Base-by-base conservation (phyloP, 2,113 vertebrate species). In the Corythoichthys haematopterus region DNA sequence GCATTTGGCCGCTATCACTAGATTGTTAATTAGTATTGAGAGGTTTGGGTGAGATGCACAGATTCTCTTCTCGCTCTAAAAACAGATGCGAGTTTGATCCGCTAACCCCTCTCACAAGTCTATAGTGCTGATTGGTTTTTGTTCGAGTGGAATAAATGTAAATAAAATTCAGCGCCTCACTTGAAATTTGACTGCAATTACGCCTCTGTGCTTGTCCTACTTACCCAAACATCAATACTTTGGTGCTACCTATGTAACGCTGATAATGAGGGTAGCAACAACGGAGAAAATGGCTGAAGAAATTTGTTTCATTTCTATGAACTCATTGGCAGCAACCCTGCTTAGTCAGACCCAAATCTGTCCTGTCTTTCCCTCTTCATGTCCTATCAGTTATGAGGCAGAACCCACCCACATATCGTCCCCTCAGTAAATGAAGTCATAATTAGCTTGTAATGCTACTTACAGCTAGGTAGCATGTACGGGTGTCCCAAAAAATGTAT, bases 21-120 rank as follows among this genome's bases (percentile, higher is more conserved):
- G 86, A 81, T 80, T 78, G 91, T 90, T 93, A 91, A 91, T 90
- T 91, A 88, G 88, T 93, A 88, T 84, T 91, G 85, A 89, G 90
- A 92, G 92, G 90, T 88, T 89, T 91, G 77, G 75, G 87, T 75
- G 83, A 73, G 81, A 84, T 69, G 80, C 38, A 74, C 82, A 75
- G 59, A 87, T 86, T 87, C 81, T 77, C 84, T 87, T 81, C 80
- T 84, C 82, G 66, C 85, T 82, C 50, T 45, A 28, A 59, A 79
- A 87, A 81, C 89, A 91, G 90, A 85, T 86, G 87, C 80, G 75
- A 78, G 64, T 92, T 92, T 93, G 91, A 93, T 93, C 87, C 70
- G 80, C 69, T 72, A 65, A 86, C 84, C 85, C 59, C 59, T 10
- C 15, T 60, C 37, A 6, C 38, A 5, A 28, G 37, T 45, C 15